Conservation (phyloP, 2,888 invertebrate genomes). For the Calliopum simillimum region DNA sequence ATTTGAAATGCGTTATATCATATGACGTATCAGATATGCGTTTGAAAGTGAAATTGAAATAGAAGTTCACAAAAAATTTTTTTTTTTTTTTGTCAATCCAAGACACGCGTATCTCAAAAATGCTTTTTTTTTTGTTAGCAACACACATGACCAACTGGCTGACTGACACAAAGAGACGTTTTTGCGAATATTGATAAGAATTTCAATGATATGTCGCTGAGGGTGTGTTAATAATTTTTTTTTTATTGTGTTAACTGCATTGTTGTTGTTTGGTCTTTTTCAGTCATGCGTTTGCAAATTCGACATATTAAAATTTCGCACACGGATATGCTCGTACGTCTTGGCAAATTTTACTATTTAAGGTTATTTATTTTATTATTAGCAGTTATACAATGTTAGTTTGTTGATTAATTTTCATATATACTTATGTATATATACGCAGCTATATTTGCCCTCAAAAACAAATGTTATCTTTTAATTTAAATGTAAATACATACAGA, state of each 20-base stretch:
- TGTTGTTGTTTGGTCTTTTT: not conserved
- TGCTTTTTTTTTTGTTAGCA: not conserved
- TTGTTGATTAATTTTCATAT: too few relatives aligned
- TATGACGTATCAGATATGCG: too few relatives aligned
- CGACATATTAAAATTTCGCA: not conserved
- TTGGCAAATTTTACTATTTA: not conserved
- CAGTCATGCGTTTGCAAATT: not conserved
- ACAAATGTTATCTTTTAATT: too few relatives aligned
- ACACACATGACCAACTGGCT: too few relatives aligned
- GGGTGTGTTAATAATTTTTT: not conserved
- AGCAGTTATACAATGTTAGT: not conserved
- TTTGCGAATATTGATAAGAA: conserved; percentile 8
- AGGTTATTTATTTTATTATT: not conserved
- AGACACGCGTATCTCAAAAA: not conserved
- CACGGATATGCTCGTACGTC: not conserved
- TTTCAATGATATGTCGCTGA: not conserved
- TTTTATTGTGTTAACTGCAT: not conserved
- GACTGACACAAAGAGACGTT: not conserved
- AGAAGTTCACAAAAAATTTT: too few relatives aligned
- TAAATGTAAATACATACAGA: too few relatives aligned
- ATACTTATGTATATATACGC: too few relatives aligned
- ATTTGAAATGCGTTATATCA: too few relatives aligned
- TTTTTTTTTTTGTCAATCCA: not conserved
- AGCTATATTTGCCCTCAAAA: too few relatives aligned
- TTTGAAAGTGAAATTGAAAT: too few relatives aligned